A percentile compares a stretch with the other conserved stretches of the same genome.
Evolutionary conservation across 2,113 vertebrate species (phyloP).

Genomic region (Phylloscopus trochilus): DNA sequence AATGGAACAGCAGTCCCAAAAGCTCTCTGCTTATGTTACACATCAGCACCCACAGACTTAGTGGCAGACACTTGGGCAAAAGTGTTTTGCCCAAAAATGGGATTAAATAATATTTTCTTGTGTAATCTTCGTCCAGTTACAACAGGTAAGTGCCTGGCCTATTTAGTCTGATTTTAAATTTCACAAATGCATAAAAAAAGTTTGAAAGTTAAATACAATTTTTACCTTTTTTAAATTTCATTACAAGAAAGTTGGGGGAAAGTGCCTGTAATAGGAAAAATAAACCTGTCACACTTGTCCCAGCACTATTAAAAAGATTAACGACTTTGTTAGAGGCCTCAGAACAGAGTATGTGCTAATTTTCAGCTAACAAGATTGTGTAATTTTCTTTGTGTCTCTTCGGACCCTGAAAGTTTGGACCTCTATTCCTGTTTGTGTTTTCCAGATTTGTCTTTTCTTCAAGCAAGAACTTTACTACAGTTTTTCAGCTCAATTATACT

Average conservation of each 20-base stretch:
- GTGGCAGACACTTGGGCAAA: background rate
- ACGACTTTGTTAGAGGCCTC: background rate
- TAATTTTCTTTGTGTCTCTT: background rate
- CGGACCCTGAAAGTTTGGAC: background rate
- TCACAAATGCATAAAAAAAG: background rate
- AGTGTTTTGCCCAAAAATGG: background rate
- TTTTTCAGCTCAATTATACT: background rate
- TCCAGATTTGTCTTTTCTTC: constrained; percentile 5
- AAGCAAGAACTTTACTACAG: background rate
- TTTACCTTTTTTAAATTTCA: background rate
- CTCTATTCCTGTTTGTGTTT: background rate
- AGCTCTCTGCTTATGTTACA: background rate
- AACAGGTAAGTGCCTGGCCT: background rate
- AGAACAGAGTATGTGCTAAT: background rate
- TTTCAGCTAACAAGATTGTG: background rate
- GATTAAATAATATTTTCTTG: background rate
- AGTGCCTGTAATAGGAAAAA: background rate
- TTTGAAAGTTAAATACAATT: background rate
- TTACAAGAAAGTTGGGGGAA: background rate
- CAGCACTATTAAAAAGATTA: background rate
- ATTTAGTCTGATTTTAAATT: background rate
- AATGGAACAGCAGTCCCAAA: background rate
- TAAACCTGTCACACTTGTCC: background rate
- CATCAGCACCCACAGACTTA: background rate
- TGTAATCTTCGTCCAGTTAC: background rate